These are phyloP conservation scores for Platygyra sinensis DNA, from an alignment of 64 coral and sea anemone species.

Conservation along the genomic window DNA sequence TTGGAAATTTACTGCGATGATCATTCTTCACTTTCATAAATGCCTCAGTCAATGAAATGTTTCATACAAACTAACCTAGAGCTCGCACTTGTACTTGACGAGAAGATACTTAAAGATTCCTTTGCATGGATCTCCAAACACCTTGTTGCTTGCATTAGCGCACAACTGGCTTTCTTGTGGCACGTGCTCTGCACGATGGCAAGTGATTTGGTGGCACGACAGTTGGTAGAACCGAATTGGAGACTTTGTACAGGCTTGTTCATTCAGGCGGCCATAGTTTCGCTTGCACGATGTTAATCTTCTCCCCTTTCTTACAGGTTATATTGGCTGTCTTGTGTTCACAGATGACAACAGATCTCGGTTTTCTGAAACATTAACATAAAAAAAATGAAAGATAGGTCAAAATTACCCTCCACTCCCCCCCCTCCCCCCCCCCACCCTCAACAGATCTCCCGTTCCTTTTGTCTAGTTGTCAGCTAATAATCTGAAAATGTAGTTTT, in stretches of 20 bases:
- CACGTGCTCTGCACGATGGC: constrained; percentile 8
- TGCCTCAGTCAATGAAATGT: background rate
- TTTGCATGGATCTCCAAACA: constrained; percentile 51
- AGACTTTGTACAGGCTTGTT: background rate
- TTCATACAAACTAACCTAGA: background rate
- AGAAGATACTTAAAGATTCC: constrained; percentile 33
- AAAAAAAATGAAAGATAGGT: background rate
- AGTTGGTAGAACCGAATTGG: background rate
- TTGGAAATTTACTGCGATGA: too few relatives aligned
- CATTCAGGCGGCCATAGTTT: constrained; percentile 40
- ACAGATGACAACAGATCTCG: constrained; percentile 14
- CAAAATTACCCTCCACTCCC: background rate
- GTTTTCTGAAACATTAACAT: background rate
- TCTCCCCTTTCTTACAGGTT: constrained; percentile 8
- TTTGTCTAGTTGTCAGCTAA: too few relatives aligned
- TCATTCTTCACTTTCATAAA: too few relatives aligned
- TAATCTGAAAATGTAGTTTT: too few relatives aligned
- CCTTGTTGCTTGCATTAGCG: constrained; percentile 21
- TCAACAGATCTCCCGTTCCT: too few relatives aligned
- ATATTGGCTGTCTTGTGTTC: constrained; percentile 18
- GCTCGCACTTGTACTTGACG: constrained; percentile 33
- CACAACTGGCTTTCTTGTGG: constrained; percentile 38
- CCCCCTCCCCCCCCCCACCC: too few relatives aligned
- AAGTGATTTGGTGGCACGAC: background rate
- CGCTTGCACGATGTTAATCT: constrained; percentile 10